phyloP scores from a whole-genome alignment of 2,888 invertebrate species.

The Nasonia oneida region DNA sequence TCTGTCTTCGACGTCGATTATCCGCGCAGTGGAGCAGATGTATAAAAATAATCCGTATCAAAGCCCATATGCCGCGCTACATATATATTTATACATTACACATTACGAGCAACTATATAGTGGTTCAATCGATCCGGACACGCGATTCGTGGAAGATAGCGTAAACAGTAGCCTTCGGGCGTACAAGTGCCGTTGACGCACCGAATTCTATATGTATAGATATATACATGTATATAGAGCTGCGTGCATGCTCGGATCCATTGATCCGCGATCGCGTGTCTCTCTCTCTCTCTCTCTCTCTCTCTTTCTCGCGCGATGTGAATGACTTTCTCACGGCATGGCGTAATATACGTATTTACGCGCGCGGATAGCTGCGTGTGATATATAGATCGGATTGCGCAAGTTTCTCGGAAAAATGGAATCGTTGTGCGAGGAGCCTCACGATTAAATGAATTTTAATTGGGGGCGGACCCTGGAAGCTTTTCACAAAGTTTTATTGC shows the following conservation, averaged over 20 bases:
- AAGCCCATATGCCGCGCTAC: too few species aligned
- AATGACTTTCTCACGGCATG: slow-evolving; percentile 7
- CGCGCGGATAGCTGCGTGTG: not conserved
- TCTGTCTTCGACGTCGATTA: not conserved
- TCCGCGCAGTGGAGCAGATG: not conserved
- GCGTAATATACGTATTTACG: not conserved
- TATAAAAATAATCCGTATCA: not conserved
- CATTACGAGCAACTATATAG: not conserved
- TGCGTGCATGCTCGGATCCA: not conserved
- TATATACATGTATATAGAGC: not conserved
- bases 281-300: not conserved
- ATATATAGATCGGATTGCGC: too few species aligned
- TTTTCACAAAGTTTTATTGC: too few species aligned
- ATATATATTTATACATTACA: too few species aligned
- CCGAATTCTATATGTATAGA: not conserved
- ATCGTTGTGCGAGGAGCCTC: too few species aligned
- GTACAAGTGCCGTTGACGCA: not conserved
- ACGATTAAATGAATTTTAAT: too few species aligned
- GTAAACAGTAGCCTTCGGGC: not conserved
- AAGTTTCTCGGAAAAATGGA: too few species aligned
- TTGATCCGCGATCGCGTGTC: slow-evolving; percentile 12
- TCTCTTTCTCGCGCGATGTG: not conserved
- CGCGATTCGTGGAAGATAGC: not conserved
- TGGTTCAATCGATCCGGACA: not conserved
- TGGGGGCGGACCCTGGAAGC: too few species aligned